Percentiles rank a stretch among this genome's conserved stretches.
These are phyloP conservation scores for Pygoscelis antarcticus DNA, from an alignment of 2,113 vertebrate genomes.

Conservation along the genomic window DNA sequence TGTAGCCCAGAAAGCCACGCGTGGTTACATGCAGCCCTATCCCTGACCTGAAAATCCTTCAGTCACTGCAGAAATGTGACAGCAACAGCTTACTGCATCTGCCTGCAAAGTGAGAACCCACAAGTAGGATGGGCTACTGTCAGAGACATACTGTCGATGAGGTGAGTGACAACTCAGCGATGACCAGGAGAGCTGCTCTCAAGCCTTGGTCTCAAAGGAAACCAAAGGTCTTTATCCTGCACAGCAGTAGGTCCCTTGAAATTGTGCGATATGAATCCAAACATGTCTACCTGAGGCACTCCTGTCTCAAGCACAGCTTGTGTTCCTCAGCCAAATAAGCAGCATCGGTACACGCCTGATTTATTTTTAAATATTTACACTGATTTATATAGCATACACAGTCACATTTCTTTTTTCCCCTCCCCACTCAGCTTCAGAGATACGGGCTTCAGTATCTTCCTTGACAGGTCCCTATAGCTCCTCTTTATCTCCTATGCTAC, in stretches of 20 bases:
- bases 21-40: background rate
- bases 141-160: rapidly evolving
- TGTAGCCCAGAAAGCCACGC: background rate
- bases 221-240: background rate
- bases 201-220: background rate
- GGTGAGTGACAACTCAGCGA: background rate
- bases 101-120: rapidly evolving
- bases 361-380: background rate
- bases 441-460: rapidly evolving
- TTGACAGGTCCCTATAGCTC: background rate
- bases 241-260: background rate
- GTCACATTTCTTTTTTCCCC: background rate
- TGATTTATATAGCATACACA: background rate
- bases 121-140: background rate
- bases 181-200: background rate
- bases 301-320: background rate
- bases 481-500: background rate
- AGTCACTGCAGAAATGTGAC: background rate
- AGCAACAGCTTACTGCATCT: background rate
- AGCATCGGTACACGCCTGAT: background rate
- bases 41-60: background rate
- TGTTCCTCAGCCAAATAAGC: background rate
- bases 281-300: background rate
- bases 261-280: background rate
- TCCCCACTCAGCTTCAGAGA: background rate